These are phyloP conservation scores for Palythoa grandiflora DNA, from an alignment of 92 coral and sea anemone genomes.

Conservation along the genomic window DNA sequence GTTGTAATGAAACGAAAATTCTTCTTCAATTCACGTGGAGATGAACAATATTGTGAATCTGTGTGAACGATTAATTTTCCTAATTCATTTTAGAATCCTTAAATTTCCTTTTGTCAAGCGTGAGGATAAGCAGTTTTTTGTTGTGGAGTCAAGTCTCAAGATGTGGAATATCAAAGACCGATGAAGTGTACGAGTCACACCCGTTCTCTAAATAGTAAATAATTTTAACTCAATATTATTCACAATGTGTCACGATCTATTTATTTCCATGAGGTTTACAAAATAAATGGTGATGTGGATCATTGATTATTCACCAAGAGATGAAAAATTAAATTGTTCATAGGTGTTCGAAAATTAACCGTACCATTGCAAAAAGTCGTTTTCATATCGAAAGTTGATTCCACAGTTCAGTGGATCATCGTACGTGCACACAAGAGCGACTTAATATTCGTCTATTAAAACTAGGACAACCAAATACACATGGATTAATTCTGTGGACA, in stretches of 20 bases:
- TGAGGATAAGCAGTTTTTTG: not conserved
- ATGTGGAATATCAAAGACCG: conserved; percentile 18
- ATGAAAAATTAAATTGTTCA: not conserved
- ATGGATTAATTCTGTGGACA: conserved; percentile 1
- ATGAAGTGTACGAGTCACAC: conserved; percentile 30
- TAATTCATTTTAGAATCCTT: not conserved
- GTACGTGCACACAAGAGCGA: not conserved
- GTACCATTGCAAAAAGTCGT: not conserved
- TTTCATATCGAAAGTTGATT: not conserved
- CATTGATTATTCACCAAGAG: conserved; percentile 4
- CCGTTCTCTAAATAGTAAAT: conserved; percentile 35
- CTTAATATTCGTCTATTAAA: not conserved
- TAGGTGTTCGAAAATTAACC: not conserved
- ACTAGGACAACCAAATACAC: conserved; percentile 3
- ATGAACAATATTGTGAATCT: conserved; percentile 37
- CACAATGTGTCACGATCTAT: conserved; percentile 46
- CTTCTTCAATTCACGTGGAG: conserved; percentile 51
- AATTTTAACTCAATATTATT: conserved; percentile 41
- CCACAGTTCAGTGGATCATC: not conserved
- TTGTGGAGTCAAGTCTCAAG: not conserved
- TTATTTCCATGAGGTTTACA: conserved; percentile 15
- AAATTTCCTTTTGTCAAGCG: not conserved
- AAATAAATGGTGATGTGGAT: conserved; percentile 11
- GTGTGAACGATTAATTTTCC: conserved; percentile 11
- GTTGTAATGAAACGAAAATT: conserved; percentile 46